Percentiles rank a stretch among this genome's conserved stretches.
Conservation (phyloP, 2,888 invertebrate species). For the Ctenicera cuprea region DNA sequence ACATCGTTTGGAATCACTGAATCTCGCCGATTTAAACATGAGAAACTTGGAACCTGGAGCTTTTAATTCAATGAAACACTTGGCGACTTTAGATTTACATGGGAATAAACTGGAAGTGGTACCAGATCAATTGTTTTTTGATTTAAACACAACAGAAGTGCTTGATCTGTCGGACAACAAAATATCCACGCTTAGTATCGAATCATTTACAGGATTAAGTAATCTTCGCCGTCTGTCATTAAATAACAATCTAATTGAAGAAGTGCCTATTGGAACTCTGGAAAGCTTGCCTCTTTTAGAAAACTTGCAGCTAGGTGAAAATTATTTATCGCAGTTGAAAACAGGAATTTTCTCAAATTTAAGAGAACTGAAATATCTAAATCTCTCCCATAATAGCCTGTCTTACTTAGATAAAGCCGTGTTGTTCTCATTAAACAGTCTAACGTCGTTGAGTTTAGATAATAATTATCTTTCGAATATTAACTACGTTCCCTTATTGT, state of each 20-base stretch:
- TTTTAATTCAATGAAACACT: background rate
- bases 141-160: background rate
- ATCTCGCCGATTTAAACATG: background rate
- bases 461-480: background rate
- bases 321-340: background rate
- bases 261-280: background rate
- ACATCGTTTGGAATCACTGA: background rate
- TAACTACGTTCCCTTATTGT: background rate
- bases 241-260: slow-evolving; percentile 3
- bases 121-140: background rate
- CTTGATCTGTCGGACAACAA: slow-evolving; percentile 11
- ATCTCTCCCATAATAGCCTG: slow-evolving; percentile 13
- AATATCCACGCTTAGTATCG: background rate
- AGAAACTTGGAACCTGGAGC: background rate
- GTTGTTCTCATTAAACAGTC: background rate
- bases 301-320: background rate
- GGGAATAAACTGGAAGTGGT: background rate
- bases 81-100: slow-evolving; percentile 5
- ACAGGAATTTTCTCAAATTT: too few species aligned
- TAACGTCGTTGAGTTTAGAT: background rate
- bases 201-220: background rate
- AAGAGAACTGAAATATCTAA: slow-evolving; percentile 3
- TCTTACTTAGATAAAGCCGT: background rate
- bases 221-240: background rate
- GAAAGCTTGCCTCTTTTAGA: background rate